These are phyloP conservation scores for Drosophila paranaensis DNA, from an alignment of 2,888 invertebrate species.

Conservation along the genomic window DNA sequence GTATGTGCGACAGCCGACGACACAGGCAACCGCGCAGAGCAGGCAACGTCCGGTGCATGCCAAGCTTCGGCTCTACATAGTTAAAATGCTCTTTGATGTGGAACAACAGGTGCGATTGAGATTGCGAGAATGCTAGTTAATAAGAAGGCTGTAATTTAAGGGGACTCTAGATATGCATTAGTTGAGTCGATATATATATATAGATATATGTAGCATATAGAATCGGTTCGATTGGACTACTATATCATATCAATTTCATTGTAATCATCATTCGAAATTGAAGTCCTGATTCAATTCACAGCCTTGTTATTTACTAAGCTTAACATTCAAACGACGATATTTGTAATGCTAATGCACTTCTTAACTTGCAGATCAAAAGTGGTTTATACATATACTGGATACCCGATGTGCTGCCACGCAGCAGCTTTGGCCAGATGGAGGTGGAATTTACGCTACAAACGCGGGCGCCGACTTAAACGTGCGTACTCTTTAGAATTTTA, in stretches of 20 bases:
- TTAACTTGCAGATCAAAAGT: constrained; percentile 85
- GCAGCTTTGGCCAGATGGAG: constrained; percentile 90
- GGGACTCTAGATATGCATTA: too few relatives aligned
- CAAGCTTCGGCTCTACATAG: constrained; percentile 69
- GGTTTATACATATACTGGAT: constrained; percentile 92
- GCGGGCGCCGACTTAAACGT: constrained; percentile 62
- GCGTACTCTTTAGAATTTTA: constrained; percentile 3
- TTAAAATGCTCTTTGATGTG: constrained; percentile 73
- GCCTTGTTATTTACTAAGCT: neutral
- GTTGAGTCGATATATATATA: too few relatives aligned
- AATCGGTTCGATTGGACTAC: too few relatives aligned
- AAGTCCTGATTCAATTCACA: neutral
- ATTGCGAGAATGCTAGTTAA: neutral
- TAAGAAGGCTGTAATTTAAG: neutral
- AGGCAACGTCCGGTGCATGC: constrained; percentile 75
- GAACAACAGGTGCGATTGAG: constrained; percentile 35
- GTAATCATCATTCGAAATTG: too few relatives aligned
- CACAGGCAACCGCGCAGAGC: constrained; percentile 9
- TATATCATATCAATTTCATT: too few relatives aligned
- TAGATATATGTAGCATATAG: too few relatives aligned
- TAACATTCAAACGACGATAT: too few relatives aligned
- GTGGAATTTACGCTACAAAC: constrained; percentile 90
- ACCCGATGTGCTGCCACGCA: constrained; percentile 89
- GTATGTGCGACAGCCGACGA: constrained; percentile 54
- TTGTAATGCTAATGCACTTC: neutral